Base-by-base conservation (phyloP, 1,140 invertebrate species). In the Ceratosolen solmsi region DNA sequence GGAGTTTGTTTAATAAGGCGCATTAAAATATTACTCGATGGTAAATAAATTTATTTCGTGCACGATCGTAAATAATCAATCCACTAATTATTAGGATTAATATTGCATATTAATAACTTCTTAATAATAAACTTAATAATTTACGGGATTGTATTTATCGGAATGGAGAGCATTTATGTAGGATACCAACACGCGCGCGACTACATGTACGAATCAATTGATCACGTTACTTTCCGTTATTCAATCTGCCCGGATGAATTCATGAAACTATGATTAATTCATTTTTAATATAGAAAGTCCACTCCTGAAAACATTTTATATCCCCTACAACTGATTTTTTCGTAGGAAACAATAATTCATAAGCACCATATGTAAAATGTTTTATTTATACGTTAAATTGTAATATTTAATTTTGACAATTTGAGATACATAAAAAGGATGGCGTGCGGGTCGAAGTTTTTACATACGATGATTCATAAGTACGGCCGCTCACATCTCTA, bases 271-370 rank as follows among this genome's bases (percentile, higher is more conserved):
- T 81, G 72, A 81, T 81, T 81, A 75, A 81, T 81, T 74, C 46
- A 33, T 56, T 81, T 81, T 81, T 81, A 75, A 75, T 81, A 56
- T 54, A 81, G 60, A 75, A 74, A 80, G 54, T 73, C 73, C 20
- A 20, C 8, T 79, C 60, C 20, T 68, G 22, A 58, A 51, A 79
- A 71, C 56, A 56, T 54, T 41, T 33, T 58, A 13, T 56, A 38
- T 56, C 51, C 56, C 25, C 56, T 20, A 22, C 4, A 74, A 22
- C 22, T 30, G 25, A 72, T 27, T 51, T 25, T 72, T 30, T 41
- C 38, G 15, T 70, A 41, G 20, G 8, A 1, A n/a, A n/a, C n/a
- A n/a, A n/a, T n/a, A n/a, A n/a, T n/a, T n/a, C n/a, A n/a, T n/a
- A n/a, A n/a, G n/a, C n/a, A n/a, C n/a, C n/a, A n/a, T n/a, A n/a